Conservation (phyloP, 2,888 invertebrate species). For the Pterobdella sp. region DNA sequence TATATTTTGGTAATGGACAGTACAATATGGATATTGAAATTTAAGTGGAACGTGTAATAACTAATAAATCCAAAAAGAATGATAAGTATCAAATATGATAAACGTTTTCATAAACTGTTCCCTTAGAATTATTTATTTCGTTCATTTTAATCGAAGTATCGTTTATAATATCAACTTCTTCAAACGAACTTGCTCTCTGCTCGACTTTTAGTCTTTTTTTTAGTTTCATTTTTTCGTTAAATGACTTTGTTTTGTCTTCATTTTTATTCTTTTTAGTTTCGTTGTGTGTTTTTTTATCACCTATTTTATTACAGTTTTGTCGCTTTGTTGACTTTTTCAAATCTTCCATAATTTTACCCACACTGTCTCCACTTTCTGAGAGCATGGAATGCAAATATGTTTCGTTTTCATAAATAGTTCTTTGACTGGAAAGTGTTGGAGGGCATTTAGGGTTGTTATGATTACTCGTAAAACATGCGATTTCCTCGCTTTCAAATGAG, state of each 20-base stretch:
- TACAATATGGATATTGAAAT: conserved; percentile 53
- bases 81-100: not conserved
- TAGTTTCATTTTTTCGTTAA: not conserved
- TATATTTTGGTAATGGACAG: conserved; percentile 52
- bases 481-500: not conserved
- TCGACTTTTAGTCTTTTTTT: not conserved
- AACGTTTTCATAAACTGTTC: conserved; percentile 6
- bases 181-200: conserved; percentile 5
- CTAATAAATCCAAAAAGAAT: no score
- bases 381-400: conserved; percentile 1
- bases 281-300: not conserved
- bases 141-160: not conserved
- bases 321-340: not conserved
- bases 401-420: conserved; percentile 6
- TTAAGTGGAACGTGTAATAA: conserved; percentile 30
- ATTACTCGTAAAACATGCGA: not conserved
- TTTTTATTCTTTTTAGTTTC: not conserved
- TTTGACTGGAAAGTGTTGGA: conserved; percentile 1
- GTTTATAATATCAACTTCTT: not conserved
- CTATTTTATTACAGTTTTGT: not conserved
- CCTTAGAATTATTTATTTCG: conserved; percentile 6
- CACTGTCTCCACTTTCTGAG: conserved; percentile 1
- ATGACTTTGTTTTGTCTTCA: not conserved
- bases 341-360: not conserved
- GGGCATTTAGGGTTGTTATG: not conserved